Conservation (phyloP, 2,797 vertebrate genomes). For the Thamnophis elegans region DNA sequence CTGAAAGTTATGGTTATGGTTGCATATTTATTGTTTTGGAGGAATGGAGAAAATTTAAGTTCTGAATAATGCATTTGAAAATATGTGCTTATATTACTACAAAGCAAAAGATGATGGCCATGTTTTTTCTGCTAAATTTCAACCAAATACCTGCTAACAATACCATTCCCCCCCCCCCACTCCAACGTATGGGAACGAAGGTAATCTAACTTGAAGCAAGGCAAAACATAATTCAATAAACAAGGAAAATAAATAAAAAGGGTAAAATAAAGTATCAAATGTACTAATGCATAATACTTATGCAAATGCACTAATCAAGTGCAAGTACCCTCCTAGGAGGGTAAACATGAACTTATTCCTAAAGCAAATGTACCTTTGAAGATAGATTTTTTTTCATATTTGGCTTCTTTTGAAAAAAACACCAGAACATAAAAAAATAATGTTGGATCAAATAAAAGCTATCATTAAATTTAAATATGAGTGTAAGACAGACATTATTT, state of each 20-base stretch:
- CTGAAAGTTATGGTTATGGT: neutral
- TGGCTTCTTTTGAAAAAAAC: neutral
- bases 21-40: neutral
- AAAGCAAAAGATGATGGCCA: neutral
- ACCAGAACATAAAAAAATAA: neutral
- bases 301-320: neutral
- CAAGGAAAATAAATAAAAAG: neutral
- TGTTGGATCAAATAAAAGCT: neutral
- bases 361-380: neutral
- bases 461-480: neutral
- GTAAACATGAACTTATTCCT: neutral
- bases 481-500: neutral
- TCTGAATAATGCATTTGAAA: neutral
- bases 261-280: neutral
- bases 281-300: neutral
- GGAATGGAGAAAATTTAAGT: neutral
- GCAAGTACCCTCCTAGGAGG: neutral
- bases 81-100: neutral
- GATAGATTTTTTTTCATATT: neutral
- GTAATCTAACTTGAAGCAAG: neutral
- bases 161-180: too few species aligned
- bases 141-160: neutral
- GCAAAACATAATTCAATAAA: neutral
- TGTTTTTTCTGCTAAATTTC: neutral
- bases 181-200: neutral